Conservation (phyloP, 2,888 invertebrate genomes). For the Campoletis raptor region DNA sequence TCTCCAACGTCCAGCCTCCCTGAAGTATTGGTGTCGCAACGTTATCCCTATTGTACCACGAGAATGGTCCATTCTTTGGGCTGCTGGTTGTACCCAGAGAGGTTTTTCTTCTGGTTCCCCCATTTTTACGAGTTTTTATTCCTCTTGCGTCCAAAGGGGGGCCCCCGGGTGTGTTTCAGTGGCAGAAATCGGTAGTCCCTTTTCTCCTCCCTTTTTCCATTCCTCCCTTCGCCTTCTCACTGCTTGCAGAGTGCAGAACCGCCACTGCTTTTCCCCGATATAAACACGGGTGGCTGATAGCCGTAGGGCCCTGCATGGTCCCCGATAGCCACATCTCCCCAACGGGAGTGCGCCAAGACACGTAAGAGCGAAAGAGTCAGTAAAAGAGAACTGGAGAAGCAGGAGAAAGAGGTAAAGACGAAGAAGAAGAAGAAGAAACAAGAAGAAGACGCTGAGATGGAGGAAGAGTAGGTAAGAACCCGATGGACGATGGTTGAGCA, state of each 20-base stretch:
- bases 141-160: constrained; percentile 49
- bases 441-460: constrained; percentile 61
- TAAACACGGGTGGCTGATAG: constrained; percentile 84
- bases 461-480: constrained; percentile 59
- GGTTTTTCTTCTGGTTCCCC: neutral
- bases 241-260: constrained; percentile 57
- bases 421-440: constrained; percentile 40
- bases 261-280: constrained; percentile 77
- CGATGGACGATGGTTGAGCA: constrained; percentile 57
- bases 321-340: constrained; percentile 52
- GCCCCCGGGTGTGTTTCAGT: constrained; percentile 31
- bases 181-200: constrained; percentile 11
- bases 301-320: constrained; percentile 74
- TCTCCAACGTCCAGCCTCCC: neutral
- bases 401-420: constrained; percentile 44
- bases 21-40: constrained; percentile 15
- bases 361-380: constrained; percentile 43
- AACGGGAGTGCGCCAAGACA: constrained; percentile 49
- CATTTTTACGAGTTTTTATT: constrained; percentile 37
- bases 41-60: constrained; percentile 41
- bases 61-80: neutral
- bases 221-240: neutral
- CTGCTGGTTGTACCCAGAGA: neutral
- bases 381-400: too few relatives aligned
- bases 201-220: neutral